Base-by-base conservation (phyloP, 53 echinoderm and acorn worm genomes). In the Hippasteria phrygiana region DNA sequence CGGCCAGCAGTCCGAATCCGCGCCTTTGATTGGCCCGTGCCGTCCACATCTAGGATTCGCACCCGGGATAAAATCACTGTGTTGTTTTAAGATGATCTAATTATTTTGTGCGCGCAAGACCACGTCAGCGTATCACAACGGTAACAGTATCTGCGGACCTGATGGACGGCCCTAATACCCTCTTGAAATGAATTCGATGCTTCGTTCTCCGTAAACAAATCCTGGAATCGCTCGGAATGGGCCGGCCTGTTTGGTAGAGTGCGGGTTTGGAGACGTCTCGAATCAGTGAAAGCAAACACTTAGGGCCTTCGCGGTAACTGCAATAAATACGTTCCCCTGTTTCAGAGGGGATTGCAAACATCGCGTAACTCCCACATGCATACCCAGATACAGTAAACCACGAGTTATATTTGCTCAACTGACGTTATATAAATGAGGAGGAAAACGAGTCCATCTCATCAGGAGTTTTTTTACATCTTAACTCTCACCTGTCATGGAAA, bases 81-180 rank as follows among this genome's bases (percentile, higher is more conserved):
- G n/a, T n/a, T n/a, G 26, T 22, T 73, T 41, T 18, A n/a, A 73
- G 16, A 73, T 34, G 10, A 42, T 40, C 73, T 73, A 71, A 71
- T 71, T 71, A 20, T 71, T 73, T 73, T 18, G 36, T 2, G 71
- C 8, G 24, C 41, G 73, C 33, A 12, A 35, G 33, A 0, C n/a
- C n/a, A n/a, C 33, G 69, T 35, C 69, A 35, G 1, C 17, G 69
- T 67, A 13, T 36, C 32, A 67, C 18, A 18, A 20, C 3, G 24
- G 73, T 73, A 73, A 73, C 24, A 7, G 43, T 42, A 73, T 73
- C 41, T n/a, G 69, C 69, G 34, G 69, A 18, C 1, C 73, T 24
- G 8, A 42, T 39, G 41, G 41, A 43, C 41, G 42, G 41, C 4
- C 26, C 73, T 43, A 40, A 73, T 73, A 43, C 73, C 41, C 73